A percentile compares a stretch with the other conserved stretches of the same genome.
Conservation (phyloP, 2,888 invertebrate genomes). For the Tipula unca region DNA sequence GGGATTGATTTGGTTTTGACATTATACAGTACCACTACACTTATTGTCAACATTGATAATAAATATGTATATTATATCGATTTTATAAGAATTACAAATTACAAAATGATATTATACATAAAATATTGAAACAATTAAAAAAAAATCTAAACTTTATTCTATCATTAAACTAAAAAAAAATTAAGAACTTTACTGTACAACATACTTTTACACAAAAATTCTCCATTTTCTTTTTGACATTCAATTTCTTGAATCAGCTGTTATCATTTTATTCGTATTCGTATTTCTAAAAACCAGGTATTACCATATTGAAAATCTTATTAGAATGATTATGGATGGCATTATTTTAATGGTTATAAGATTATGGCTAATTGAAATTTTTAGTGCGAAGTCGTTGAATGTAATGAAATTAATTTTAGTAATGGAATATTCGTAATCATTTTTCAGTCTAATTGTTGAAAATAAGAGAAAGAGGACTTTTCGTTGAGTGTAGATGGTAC, state of each 20-base stretch:
- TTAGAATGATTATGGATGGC: neutral
- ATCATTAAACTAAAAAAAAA: slow-evolving; percentile 15
- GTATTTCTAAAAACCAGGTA: too few relatives aligned
- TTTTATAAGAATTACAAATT: neutral
- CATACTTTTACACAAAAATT: slow-evolving; percentile 17
- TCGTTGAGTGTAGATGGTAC: too few relatives aligned
- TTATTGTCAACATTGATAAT: slow-evolving; percentile 18
- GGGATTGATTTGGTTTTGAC: slow-evolving; percentile 20
- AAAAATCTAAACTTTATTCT: neutral
- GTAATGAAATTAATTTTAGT: too few relatives aligned
- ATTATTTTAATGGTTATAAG: neutral
- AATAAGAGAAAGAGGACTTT: too few relatives aligned
- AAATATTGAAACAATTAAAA: neutral
- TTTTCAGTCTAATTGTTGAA: too few relatives aligned
- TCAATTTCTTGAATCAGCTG: slow-evolving; percentile 20
- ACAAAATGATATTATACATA: neutral
- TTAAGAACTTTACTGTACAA: neutral
- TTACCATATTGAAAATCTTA: neutral
- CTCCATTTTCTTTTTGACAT: slow-evolving; percentile 22
- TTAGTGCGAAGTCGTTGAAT: neutral
- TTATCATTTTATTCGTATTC: too few relatives aligned
- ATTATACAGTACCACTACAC: slow-evolving; percentile 15
- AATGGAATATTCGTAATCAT: neutral
- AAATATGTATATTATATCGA: neutral
- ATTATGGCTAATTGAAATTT: neutral